phyloP scores from a whole-genome alignment of 2,113 vertebrate species.

The Pipra filicauda region DNA sequence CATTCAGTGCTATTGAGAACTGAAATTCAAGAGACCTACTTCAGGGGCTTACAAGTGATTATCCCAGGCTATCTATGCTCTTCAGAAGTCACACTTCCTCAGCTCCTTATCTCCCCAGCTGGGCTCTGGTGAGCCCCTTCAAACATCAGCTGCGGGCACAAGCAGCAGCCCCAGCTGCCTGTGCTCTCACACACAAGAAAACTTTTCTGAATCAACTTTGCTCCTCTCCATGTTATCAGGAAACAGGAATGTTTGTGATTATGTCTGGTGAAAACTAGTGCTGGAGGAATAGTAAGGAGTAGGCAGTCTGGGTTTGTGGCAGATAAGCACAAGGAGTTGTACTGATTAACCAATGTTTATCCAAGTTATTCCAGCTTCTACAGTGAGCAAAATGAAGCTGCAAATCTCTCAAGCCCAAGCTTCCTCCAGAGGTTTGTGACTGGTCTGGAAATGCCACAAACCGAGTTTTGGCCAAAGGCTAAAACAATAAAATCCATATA shows the following conservation, averaged over 20 bases:
- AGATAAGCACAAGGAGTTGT: slow-evolving; percentile 25
- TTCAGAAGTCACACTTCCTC: neutral
- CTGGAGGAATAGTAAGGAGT: neutral
- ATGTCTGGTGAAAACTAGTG: neutral
- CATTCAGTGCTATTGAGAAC: neutral
- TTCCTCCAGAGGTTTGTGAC: slow-evolving; percentile 6
- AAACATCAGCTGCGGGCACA: neutral
- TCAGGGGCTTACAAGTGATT: neutral
- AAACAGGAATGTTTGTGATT: slow-evolving; percentile 30
- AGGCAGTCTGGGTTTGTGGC: neutral
- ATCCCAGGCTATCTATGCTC: neutral
- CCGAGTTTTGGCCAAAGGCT: neutral
- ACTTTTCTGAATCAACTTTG: neutral
- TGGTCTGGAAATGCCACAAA: neutral
- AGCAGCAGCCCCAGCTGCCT: neutral
- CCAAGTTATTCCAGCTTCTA: slow-evolving; percentile 19
- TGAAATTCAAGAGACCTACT: neutral
- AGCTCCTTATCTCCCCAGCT: neutral
- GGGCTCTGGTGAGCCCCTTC: neutral
- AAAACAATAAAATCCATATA: neutral
- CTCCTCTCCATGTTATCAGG: slow-evolving; percentile 8
- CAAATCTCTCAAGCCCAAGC: neutral
- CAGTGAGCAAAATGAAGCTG: neutral
- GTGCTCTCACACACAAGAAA: neutral
- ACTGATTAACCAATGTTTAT: slow-evolving; percentile 32